Evolutionary conservation across 2,888 invertebrate species (phyloP).

Genomic region (Sturmia bella): DNA sequence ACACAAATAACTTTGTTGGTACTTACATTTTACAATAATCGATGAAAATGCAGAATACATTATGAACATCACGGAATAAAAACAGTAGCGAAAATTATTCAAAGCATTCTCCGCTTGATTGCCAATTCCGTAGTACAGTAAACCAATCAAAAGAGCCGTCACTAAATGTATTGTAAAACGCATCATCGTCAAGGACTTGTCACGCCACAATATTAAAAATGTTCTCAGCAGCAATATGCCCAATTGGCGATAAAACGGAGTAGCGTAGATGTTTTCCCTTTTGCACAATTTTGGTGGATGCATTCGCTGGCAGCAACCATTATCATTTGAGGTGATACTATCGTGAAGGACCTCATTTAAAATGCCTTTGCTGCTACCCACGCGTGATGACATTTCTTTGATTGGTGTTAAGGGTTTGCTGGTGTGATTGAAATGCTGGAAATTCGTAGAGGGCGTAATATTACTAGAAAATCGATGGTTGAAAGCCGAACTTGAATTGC

Average conservation of each 20-base stretch:
- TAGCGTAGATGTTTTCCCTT: constrained; percentile 82
- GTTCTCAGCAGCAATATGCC: constrained; percentile 85
- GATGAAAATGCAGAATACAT: constrained; percentile 97
- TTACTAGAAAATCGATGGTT: constrained; percentile 12
- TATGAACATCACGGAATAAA: constrained; percentile 95
- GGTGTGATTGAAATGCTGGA: neutral
- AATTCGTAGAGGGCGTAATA: neutral
- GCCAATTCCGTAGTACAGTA: constrained; percentile 93
- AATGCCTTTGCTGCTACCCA: constrained; percentile 74
- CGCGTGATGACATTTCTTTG: constrained; percentile 75
- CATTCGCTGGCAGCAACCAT: constrained; percentile 73
- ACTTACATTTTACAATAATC: constrained; percentile 94
- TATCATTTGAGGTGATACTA: constrained; percentile 67
- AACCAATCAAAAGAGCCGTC: constrained; percentile 91
- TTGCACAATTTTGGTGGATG: constrained; percentile 77
- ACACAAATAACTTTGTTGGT: neutral
- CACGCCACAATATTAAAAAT: constrained; percentile 86
- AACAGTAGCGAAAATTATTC: constrained; percentile 94
- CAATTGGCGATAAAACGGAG: constrained; percentile 84
- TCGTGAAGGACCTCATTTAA: constrained; percentile 54
- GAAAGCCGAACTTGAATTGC: constrained; percentile 43
- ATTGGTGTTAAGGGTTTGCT: constrained; percentile 74
- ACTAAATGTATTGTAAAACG: constrained; percentile 89
- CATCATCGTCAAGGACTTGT: constrained; percentile 88
- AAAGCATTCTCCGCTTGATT: constrained; percentile 90